These are phyloP conservation scores for Cherax quadricarinatus DNA, from an alignment of 1,140 invertebrate genomes.

Conservation along the genomic window DNA sequence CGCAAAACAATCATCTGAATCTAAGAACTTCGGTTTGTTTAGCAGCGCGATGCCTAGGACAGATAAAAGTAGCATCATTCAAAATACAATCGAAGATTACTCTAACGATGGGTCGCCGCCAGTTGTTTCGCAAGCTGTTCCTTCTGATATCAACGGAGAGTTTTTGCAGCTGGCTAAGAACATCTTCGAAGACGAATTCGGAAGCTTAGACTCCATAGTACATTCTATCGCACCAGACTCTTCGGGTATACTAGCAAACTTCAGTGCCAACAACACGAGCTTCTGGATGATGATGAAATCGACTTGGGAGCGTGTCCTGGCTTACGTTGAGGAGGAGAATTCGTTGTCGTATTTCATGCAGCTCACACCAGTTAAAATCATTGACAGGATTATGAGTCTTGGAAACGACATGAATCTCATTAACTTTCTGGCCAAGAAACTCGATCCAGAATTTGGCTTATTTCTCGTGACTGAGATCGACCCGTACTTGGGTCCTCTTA, in stretches of 20 bases:
- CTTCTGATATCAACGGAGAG: background rate
- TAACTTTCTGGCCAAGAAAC: slow-evolving; percentile 35
- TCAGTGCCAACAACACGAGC: slow-evolving; percentile 2
- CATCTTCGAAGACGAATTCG: slow-evolving; percentile 27
- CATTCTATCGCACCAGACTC: background rate
- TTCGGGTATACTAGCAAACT: background rate
- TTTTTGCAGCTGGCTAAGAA: slow-evolving; percentile 24
- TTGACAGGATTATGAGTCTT: slow-evolving; percentile 34
- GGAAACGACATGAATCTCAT: slow-evolving; percentile 43
- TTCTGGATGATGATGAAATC: slow-evolving; percentile 47
- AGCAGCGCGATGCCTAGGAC: background rate
- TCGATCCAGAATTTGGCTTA: slow-evolving; percentile 21
- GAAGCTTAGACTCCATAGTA: background rate
- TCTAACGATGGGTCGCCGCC: background rate
- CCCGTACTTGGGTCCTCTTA: slow-evolving; percentile 40
- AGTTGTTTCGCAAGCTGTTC: background rate
- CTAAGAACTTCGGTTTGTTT: background rate
- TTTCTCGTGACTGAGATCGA: slow-evolving; percentile 30
- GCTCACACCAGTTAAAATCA: slow-evolving; percentile 18
- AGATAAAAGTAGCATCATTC: background rate
- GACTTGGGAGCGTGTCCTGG: slow-evolving; percentile 35
- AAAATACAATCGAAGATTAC: background rate
- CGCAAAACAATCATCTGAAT: background rate
- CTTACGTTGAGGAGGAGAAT: slow-evolving; percentile 38
- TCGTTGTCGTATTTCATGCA: slow-evolving; percentile 22